Evolutionary conservation across 2,888 invertebrate genomes (phyloP), one percentile per base, ranked within the genome.

Genomic region (Luperina nickerlii): DNA sequence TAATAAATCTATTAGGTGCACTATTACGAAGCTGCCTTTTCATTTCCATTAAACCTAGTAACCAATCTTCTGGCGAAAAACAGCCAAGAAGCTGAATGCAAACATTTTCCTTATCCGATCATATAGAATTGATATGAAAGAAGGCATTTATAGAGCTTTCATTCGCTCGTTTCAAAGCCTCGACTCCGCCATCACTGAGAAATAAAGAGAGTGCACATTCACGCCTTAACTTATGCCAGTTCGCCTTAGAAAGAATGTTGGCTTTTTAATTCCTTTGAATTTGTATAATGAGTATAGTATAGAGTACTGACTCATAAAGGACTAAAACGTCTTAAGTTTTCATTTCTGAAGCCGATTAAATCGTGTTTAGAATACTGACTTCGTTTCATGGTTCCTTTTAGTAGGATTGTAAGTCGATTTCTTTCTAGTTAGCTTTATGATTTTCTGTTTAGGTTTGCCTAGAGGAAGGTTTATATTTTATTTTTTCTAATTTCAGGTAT

Each of bases 231-330:
- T 81, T 82, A 74, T 74, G 68, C 73, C 62, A 74, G 76, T 76
- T 42, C 24, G 48, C 74, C 45, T 79, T 42, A 69, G 65, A 74
- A 71, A 81, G 81, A 72, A 79, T 80, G 84, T 79, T 66, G 81
- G 77, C 66, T 72, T 85, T 88, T 89, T 86, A 90, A 90, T 87
- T 85, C 81, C 81, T 85, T 87, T 87, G 82, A 87, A 85, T 85
- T 79, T 83, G 81, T 87, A 85, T 87, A 90, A 88, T 86, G 89
- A 84, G 76, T 78, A n/a, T n/a, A n/a, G n/a, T n/a, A n/a, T n/a
- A n/a, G 45, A 77, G 71, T 76, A 72, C 79, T 65, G 60, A 65
- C 65, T 75, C 62, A 42, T 74, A 79, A 27, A 80, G 54, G 45
- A 60, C 63, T 74, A 27, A 60, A 79, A 86, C 57, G 66, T 79